A percentile compares a stretch with the other conserved stretches of the same genome.
Evolutionary conservation across 92 coral and sea anemone genomes (phyloP).

Genomic region (Chrysogorgia sp.): DNA sequence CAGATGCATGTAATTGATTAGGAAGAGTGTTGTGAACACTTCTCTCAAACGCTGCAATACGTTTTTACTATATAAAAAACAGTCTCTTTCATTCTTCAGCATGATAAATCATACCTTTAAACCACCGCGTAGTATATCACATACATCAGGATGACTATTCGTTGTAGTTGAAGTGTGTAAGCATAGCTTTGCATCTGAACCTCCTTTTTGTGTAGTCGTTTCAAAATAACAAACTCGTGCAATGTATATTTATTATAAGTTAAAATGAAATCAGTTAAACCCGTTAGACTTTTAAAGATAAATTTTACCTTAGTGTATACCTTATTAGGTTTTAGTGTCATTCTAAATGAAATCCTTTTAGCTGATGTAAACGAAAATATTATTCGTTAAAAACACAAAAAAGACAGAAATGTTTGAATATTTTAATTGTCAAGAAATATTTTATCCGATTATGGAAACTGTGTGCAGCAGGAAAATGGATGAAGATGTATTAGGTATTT

Average conservation of each 20-base stretch:
- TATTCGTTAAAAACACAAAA: background rate
- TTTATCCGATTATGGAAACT: background rate
- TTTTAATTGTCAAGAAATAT: background rate
- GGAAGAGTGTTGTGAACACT: too few relatives aligned
- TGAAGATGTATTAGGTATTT: background rate
- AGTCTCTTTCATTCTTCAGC: too few relatives aligned
- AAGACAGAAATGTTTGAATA: background rate
- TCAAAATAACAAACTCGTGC: background rate
- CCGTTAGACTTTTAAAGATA: background rate
- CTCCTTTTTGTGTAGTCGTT: background rate
- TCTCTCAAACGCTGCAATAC: too few relatives aligned
- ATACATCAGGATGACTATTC: too few relatives aligned
- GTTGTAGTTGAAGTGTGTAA: background rate
- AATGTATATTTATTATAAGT: slow-evolving; percentile 20
- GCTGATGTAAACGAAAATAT: background rate
- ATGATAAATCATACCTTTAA: too few relatives aligned
- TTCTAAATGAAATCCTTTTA: slow-evolving; percentile 7
- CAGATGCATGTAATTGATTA: too few relatives aligned
- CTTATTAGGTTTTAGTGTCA: slow-evolving; percentile 8
- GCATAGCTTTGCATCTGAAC: background rate
- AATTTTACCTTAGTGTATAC: slow-evolving; percentile 9
- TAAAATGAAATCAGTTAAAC: slow-evolving; percentile 22
- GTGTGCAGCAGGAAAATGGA: background rate
- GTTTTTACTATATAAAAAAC: too few relatives aligned
- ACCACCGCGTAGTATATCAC: too few relatives aligned